These are phyloP conservation scores for Chrysochloris asiatica DNA, from an alignment of 2,113 vertebrate species.

Conservation along the genomic window DNA sequence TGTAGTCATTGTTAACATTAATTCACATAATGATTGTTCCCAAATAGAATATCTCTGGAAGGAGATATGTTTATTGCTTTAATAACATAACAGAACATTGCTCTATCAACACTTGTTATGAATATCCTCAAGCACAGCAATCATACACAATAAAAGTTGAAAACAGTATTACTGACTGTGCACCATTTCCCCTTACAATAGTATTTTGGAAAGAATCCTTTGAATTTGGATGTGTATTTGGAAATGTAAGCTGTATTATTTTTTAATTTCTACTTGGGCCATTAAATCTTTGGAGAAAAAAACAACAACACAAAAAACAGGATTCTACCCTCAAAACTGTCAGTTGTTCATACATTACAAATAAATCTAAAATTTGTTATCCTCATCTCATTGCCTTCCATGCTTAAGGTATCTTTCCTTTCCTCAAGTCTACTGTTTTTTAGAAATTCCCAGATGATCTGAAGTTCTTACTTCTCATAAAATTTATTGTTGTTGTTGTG, in stretches of 20 bases:
- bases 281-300: conserved; percentile 12
- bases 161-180: not conserved
- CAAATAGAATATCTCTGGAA: not conserved
- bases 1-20: not conserved
- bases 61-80: not conserved
- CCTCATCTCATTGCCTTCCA: not conserved
- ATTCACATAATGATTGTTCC: not conserved
- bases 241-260: not conserved
- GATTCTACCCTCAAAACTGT: not conserved
- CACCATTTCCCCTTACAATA: not conserved
- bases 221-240: not conserved
- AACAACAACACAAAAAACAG: not conserved
- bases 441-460: not conserved
- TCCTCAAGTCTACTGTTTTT: not conserved
- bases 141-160: not conserved
- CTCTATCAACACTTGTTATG: not conserved
- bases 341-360: not conserved
- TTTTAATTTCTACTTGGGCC: not conserved
- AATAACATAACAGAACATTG: not conserved
- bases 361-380: not conserved
- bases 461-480: not conserved
- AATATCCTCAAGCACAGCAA: not conserved
- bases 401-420: not conserved
- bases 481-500: not conserved
- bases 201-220: not conserved